Percentiles rank a stretch among this genome's conserved stretches.
These are phyloP conservation scores for Trisateles emortualis DNA, from an alignment of 2,888 invertebrate species.

Conservation along the genomic window DNA sequence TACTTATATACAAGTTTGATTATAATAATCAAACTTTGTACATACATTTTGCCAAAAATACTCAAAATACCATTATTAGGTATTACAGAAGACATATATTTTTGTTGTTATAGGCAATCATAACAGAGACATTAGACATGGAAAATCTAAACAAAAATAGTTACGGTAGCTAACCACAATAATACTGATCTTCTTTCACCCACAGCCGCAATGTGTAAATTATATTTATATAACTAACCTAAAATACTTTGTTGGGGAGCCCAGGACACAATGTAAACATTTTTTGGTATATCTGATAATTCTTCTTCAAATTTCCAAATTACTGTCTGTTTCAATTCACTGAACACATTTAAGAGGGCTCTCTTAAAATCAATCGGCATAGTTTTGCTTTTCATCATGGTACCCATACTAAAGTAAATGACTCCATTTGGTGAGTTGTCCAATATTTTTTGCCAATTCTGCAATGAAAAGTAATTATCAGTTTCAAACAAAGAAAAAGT, in stretches of 20 bases:
- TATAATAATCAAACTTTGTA: too few relatives aligned
- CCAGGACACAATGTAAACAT: constrained; percentile 73
- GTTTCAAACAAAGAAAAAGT: background rate
- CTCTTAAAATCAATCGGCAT: constrained; percentile 62
- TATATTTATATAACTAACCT: constrained; percentile 48
- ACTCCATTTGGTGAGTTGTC: constrained; percentile 73
- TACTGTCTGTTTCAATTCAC: constrained; percentile 71
- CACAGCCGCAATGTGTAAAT: too few relatives aligned
- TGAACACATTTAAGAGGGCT: constrained; percentile 66
- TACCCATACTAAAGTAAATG: constrained; percentile 80
- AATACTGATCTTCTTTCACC: too few relatives aligned
- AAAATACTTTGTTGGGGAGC: constrained; percentile 72
- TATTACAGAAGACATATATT: too few relatives aligned
- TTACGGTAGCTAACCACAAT: too few relatives aligned
- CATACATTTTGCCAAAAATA: too few relatives aligned
- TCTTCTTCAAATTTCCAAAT: constrained; percentile 77
- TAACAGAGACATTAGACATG: too few relatives aligned
- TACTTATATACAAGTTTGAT: too few relatives aligned
- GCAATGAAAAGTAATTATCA: too few relatives aligned
- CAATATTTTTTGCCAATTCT: constrained; percentile 51
- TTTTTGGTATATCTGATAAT: constrained; percentile 58
- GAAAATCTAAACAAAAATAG: too few relatives aligned
- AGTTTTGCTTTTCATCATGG: constrained; percentile 63
- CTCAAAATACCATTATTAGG: too few relatives aligned
- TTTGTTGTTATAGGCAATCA: too few relatives aligned